A percentile compares a stretch with the other conserved stretches of the same genome.
These are phyloP conservation scores for Zygothrica quintamaculata DNA, from an alignment of 2,888 invertebrate genomes.

Conservation along the genomic window DNA sequence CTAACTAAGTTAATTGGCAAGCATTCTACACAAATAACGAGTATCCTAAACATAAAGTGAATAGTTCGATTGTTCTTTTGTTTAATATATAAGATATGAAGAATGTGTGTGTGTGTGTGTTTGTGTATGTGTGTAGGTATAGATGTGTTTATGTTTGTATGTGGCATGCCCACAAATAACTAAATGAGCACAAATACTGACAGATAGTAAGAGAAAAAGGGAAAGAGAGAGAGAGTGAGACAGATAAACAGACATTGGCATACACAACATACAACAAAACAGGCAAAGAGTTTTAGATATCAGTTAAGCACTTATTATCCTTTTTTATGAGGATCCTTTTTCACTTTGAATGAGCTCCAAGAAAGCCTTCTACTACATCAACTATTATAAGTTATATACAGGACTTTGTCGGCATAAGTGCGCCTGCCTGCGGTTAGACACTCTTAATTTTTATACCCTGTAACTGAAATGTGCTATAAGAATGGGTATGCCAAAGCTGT, in stretches of 20 bases:
- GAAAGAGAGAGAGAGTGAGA: too few relatives aligned
- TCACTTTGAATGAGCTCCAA: constrained; percentile 67
- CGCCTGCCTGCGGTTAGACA: constrained; percentile 56
- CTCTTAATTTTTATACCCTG: neutral
- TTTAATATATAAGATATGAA: too few relatives aligned
- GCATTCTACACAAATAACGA: constrained; percentile 70
- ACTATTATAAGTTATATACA: constrained; percentile 34
- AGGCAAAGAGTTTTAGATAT: constrained; percentile 28
- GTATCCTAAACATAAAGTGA: constrained; percentile 35
- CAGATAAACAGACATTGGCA: constrained; percentile 34
- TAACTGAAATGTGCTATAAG: too few relatives aligned
- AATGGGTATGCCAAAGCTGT: too few relatives aligned
- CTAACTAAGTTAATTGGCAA: constrained; percentile 46
- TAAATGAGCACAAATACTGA: constrained; percentile 50
- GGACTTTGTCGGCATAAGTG: constrained; percentile 60
- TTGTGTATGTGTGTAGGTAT: constrained; percentile 20
- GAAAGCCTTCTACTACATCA: constrained; percentile 35
- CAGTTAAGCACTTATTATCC: neutral
- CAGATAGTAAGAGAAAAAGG: too few relatives aligned
- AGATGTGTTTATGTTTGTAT: constrained; percentile 28
- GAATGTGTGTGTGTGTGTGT: constrained; percentile 25
- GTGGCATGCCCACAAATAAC: constrained; percentile 50
- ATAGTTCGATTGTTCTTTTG: too few relatives aligned
- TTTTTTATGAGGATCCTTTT: constrained; percentile 10
- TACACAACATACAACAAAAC: constrained; percentile 47